Percentiles rank a stretch among this genome's conserved stretches.
Evolutionary conservation across 1,140 invertebrate genomes (phyloP).

Genomic region (Ladona fulva): DNA sequence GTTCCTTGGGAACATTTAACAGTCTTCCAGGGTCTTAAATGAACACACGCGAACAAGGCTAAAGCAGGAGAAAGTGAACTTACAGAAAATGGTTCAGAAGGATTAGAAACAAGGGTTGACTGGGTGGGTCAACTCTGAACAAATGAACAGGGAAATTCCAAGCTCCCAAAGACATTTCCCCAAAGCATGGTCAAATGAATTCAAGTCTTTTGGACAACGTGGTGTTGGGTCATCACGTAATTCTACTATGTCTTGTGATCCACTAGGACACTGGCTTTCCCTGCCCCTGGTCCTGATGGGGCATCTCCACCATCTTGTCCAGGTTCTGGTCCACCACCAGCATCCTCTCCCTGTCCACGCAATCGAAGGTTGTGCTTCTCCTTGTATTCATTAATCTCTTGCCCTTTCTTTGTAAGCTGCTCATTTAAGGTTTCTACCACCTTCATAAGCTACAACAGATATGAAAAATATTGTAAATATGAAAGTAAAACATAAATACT

Average conservation of each 20-base stretch:
- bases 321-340: neutral
- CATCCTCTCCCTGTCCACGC: slow-evolving; percentile 48
- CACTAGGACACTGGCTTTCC: neutral
- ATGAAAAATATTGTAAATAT: slow-evolving; percentile 18
- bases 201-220: neutral
- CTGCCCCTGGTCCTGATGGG: neutral
- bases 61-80: too few species aligned
- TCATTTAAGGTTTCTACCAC: slow-evolving; percentile 68
- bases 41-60: too few species aligned
- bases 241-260: neutral
- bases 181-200: neutral
- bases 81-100: too few species aligned
- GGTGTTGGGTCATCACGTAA: neutral
- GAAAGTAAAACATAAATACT: neutral
- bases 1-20: too few species aligned
- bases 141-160: neutral
- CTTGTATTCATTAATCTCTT: slow-evolving; percentile 88
- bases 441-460: slow-evolving; percentile 54
- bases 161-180: neutral
- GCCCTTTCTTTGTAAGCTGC: slow-evolving; percentile 75
- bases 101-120: too few species aligned
- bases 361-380: slow-evolving; percentile 81
- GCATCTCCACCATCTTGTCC: neutral
- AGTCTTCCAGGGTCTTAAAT: too few species aligned
- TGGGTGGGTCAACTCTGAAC: too few species aligned